Conservation (phyloP, 1,140 invertebrate genomes). For the Pseudomyrmex dendroicus region DNA sequence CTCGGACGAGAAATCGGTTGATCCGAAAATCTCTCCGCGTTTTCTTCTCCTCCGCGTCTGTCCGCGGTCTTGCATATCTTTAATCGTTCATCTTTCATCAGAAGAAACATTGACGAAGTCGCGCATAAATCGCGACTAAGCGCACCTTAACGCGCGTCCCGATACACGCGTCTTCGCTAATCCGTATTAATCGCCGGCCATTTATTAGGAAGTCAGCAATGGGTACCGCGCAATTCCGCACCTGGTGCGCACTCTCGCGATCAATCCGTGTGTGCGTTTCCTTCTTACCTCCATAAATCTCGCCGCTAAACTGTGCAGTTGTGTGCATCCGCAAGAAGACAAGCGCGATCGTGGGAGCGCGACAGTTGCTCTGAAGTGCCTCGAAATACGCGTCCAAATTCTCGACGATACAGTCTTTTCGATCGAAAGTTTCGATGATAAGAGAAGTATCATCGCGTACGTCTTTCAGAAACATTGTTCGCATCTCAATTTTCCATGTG, state of each 20-base stretch:
- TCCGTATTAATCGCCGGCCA: constrained; percentile 71
- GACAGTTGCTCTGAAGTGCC: neutral
- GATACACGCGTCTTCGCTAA: constrained; percentile 62
- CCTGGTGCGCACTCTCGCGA: constrained; percentile 68
- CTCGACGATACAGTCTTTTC: neutral
- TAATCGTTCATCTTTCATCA: constrained; percentile 31
- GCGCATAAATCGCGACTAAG: constrained; percentile 55
- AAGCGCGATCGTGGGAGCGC: constrained; percentile 65
- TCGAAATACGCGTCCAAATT: neutral
- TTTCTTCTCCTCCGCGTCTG: neutral
- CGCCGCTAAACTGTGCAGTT: constrained; percentile 55
- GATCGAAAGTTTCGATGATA: neutral
- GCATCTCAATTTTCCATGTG: too few relatives aligned
- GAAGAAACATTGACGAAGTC: constrained; percentile 54
- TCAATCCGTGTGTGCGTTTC: constrained; percentile 57
- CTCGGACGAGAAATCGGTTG: too few relatives aligned
- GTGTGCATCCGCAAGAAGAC: constrained; percentile 47
- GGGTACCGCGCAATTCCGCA: constrained; percentile 61
- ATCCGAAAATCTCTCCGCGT: neutral
- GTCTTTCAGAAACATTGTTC: too few relatives aligned
- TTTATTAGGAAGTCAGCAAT: constrained; percentile 74
- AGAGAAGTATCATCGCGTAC: too few relatives aligned
- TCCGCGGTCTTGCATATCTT: neutral
- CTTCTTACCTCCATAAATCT: constrained; percentile 69
- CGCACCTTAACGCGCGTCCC: constrained; percentile 24